Evolutionary conservation across 1,140 invertebrate species (phyloP).

Genomic region (Drosophila bocqueti): DNA sequence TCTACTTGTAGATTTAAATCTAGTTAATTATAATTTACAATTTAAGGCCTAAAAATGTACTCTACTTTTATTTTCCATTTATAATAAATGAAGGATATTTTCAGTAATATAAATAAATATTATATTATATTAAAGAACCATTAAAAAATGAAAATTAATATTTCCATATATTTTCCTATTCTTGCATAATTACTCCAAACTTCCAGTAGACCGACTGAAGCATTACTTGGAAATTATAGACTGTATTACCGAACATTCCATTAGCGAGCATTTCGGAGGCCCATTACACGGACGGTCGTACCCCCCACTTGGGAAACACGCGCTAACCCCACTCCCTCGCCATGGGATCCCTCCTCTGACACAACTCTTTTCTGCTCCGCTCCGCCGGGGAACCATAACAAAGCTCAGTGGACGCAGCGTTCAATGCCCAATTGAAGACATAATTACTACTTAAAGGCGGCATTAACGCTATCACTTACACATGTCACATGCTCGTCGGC

Average conservation of each 20-base stretch:
- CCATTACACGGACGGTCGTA: constrained; percentile 12
- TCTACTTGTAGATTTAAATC: too few species aligned
- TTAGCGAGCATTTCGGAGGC: neutral
- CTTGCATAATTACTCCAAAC: neutral
- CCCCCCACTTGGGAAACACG: constrained; percentile 45
- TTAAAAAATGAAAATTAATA: neutral
- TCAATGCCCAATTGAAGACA: constrained; percentile 78
- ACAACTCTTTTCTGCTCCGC: constrained; percentile 23
- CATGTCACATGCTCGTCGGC: constrained; percentile 77
- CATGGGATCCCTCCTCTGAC: neutral
- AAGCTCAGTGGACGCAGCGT: constrained; percentile 33
- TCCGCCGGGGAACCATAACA: constrained; percentile 21
- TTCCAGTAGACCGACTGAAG: neutral
- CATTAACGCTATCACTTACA: constrained; percentile 83
- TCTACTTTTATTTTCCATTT: neutral
- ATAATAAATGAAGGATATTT: neutral
- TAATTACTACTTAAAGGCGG: constrained; percentile 82
- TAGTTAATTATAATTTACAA: too few species aligned
- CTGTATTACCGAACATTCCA: neutral
- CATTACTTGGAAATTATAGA: neutral
- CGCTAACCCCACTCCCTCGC: constrained; percentile 19
- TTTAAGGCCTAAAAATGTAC: too few species aligned
- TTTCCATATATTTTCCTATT: neutral
- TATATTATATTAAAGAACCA: neutral
- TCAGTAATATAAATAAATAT: too few species aligned